phyloP scores from a whole-genome alignment of 2,797 vertebrate genomes.

The Mionectes olivaceus region DNA sequence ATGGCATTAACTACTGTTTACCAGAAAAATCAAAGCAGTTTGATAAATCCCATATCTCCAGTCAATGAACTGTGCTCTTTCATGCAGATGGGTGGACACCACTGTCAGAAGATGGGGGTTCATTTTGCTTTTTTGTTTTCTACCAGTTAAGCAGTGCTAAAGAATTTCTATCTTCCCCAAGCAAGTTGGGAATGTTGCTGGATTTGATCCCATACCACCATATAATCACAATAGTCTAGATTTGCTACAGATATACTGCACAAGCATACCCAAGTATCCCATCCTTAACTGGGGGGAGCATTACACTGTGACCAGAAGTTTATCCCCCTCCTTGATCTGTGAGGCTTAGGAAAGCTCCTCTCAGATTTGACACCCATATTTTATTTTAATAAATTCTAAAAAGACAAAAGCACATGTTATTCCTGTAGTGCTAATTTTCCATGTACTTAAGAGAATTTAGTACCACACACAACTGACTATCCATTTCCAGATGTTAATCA shows the following conservation, averaged over 20 bases:
- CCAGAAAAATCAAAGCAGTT: background rate
- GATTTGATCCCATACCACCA: background rate
- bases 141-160: background rate
- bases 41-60: background rate
- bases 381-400: background rate
- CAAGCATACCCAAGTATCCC: background rate
- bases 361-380: background rate
- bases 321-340: background rate
- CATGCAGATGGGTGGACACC: background rate
- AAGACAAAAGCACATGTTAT: background rate
- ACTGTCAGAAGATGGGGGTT: background rate
- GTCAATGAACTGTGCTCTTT: background rate
- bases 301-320: background rate
- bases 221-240: background rate
- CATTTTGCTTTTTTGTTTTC: background rate
- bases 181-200: background rate
- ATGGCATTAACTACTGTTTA: background rate
- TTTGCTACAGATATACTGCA: background rate
- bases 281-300: background rate
- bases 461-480: background rate
- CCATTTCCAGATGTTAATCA: background rate
- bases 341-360: background rate
- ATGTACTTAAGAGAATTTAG: background rate
- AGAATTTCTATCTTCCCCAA: background rate
- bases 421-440: background rate